A percentile compares a stretch with the other conserved stretches of the same genome.
Evolutionary conservation across 2,888 invertebrate species (phyloP).

Genomic region (Himalopsyche kuldschensis): DNA sequence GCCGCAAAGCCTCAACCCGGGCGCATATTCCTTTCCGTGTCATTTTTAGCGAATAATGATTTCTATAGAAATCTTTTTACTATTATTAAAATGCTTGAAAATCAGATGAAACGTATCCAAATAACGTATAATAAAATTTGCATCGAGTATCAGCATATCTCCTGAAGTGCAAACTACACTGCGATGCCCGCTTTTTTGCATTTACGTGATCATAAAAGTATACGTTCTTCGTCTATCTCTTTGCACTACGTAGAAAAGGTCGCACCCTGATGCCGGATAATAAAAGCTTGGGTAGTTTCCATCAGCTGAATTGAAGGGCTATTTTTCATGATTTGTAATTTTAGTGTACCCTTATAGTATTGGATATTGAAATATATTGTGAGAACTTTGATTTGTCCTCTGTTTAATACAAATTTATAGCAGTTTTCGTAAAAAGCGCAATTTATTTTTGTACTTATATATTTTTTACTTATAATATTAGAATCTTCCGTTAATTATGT

Average conservation of each 20-base stretch:
- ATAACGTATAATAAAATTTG: neutral
- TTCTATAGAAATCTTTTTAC: too few species aligned
- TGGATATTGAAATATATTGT: neutral
- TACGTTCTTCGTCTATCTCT: neutral
- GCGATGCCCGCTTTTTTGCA: neutral
- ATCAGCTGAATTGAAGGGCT: neutral
- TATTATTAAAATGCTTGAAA: too few species aligned
- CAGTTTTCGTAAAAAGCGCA: too few species aligned
- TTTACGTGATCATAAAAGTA: neutral
- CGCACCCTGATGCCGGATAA: neutral
- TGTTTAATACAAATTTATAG: too few species aligned
- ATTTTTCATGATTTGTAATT: neutral
- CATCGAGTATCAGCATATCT: neutral
- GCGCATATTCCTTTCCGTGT: too few species aligned
- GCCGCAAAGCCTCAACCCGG: too few species aligned
- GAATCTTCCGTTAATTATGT: too few species aligned
- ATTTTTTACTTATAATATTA: too few species aligned
- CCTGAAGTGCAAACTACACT: neutral
- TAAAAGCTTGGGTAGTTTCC: neutral
- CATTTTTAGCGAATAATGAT: too few species aligned
- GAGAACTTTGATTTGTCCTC: too few species aligned
- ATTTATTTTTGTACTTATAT: too few species aligned
- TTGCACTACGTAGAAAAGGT: neutral
- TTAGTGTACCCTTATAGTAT: neutral
- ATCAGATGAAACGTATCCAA: too few species aligned